phyloP scores from a whole-genome alignment of 2,113 vertebrate genomes.

The Epinephelus lanceolatus region DNA sequence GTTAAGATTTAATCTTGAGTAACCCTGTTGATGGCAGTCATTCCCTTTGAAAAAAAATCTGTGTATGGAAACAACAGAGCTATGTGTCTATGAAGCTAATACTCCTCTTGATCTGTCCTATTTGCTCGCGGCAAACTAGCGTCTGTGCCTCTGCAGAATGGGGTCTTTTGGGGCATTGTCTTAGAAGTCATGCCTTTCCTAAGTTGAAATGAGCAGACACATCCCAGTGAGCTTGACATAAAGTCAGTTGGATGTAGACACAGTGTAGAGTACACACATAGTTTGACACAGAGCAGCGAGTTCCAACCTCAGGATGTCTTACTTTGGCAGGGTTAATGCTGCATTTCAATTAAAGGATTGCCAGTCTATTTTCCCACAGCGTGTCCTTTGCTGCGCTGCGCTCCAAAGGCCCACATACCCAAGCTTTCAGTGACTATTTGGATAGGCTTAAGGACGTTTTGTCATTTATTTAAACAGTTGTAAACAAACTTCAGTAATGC shows the following conservation, averaged over 20 bases:
- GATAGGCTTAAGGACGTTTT: constrained; percentile 8
- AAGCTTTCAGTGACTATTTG: constrained; percentile 1
- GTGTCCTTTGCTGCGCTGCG: not conserved
- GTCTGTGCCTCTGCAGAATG: not conserved
- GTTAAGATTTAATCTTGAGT: not conserved
- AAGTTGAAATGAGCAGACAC: not conserved
- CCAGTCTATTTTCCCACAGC: constrained; percentile 55
- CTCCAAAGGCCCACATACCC: constrained; percentile 14
- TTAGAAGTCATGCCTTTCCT: constrained; percentile 10
- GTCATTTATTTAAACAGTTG: not conserved
- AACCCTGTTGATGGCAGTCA: not conserved
- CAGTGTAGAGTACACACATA: not conserved
- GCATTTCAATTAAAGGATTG: constrained; percentile 66
- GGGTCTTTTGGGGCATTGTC: not conserved
- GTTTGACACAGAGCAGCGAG: not conserved
- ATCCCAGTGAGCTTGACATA: not conserved
- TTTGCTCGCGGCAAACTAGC: not conserved
- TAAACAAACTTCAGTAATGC: not conserved
- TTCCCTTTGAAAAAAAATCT: constrained; percentile 13
- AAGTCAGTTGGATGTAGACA: constrained; percentile 9
- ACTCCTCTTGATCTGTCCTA: not conserved
- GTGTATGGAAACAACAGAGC: not conserved
- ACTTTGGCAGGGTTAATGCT: constrained; percentile 51
- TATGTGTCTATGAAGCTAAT: not conserved
- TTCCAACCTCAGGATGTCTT: constrained; percentile 12